Evolutionary conservation across 2,113 vertebrate species (phyloP), one percentile per base, ranked within the genome.

Genomic region (Trichechus manatus): DNA sequence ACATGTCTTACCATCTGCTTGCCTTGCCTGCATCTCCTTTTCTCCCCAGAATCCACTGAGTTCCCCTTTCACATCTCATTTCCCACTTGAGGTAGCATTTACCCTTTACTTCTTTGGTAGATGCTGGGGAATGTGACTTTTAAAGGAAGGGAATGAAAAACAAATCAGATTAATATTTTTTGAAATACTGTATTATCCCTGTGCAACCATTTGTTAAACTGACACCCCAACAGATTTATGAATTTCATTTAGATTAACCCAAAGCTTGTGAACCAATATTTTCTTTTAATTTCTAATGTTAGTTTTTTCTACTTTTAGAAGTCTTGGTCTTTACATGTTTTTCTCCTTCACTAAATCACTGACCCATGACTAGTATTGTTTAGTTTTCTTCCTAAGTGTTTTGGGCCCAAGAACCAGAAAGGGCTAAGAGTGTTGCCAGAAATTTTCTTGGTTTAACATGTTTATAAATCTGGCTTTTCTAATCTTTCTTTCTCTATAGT

Each of bases 381-480:
- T 86, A 90, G 42, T 80, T 93, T 94, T 88, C 66, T 72, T 77
- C 22, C 10, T n/a, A 87, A 77, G 19, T 78, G 14, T 47, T 93
- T 92, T 87, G 39, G 22, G 63, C n/a, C 23, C 47, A 87, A 87
- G 80, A 93, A 77, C 27, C 42, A 88, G 79, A 95, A 96, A 7
- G 53, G 29, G 36, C 47, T 44, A 68, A 89, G 91, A 33, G 6
- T 94, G 31, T 42, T 84, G 23, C 70, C 63, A 94, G 72, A 75
- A 74, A 20, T 36, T 75, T 84, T 91, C 47, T 82, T 94, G 72
- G 47, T 89, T 90, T 92, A 70, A 53, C 36, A 47, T 92, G 23
- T 77, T 3, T 36, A 19, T 89, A 79, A 56, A 15, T 70, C 44
- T 70, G 91, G 64, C 19, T 85, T 84, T 93, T 84, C 20, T 68